Evolutionary conservation across 2,797 vertebrate species (phyloP), one percentile per base, ranked within the genome.

Genomic region (Pantherophis alleghaniensis): DNA sequence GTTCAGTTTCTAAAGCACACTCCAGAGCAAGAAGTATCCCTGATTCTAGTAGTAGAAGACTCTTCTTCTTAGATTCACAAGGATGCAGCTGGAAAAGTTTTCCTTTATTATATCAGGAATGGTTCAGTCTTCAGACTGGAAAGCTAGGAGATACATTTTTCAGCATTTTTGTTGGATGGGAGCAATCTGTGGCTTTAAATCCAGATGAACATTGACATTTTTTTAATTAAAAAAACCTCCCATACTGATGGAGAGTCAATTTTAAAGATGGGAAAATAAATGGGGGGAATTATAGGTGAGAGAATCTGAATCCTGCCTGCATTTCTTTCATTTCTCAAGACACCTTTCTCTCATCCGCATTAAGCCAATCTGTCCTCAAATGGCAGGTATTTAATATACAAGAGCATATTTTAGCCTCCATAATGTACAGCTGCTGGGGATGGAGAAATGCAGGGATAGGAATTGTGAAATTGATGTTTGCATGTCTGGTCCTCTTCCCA

Each of bases 361-460:
- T 26, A 55, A 90, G 37, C 11, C 55, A 20, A 56, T 92, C 28
- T 47, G 88, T 90, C 87, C 87, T 88, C 91, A 92, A 87, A 56
- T 28, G 37, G 16, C 56, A 61, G 26, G 56, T 66, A 88, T 83
- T 60, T 91, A 92, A 90, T 88, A 90, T 79, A 83, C 91, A 83
- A 88, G 20, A 55, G 83, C 24, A 55, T 90, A 26, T 90, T 61
- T 61, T 88, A 83, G 87, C 59, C 32, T 57, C n/a, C 51, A 7
- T 26, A 69, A 56, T 61, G 61, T 3, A 10, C 56, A 88, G 51
- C 89, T 69, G 16, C 14, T n/a, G 56, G n/a, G 37, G 47, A 5
- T 59, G 51, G 20, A 57, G 13, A 63, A 83, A 87, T 14, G 37
- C 42, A 53, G 28, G 24, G 53, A 22, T 32, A 79, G 37, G 28